Conservation (phyloP, 1,140 invertebrate species). For the Contarinia nasturtii region DNA sequence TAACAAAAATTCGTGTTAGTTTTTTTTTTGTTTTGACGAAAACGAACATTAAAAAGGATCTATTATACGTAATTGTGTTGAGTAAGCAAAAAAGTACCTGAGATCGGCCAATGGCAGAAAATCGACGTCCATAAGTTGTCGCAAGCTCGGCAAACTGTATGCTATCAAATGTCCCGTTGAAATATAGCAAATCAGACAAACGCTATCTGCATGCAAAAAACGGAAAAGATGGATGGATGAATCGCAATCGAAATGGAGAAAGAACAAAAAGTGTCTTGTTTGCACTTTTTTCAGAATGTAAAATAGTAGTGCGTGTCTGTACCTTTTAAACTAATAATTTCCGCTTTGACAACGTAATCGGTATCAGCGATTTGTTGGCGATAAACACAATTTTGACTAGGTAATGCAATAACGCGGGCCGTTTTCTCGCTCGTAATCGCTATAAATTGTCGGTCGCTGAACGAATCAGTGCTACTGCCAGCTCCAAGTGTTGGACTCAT, state of each 20-base stretch:
- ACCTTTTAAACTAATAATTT: constrained; percentile 87
- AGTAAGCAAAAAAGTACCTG: constrained; percentile 39
- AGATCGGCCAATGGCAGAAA: constrained; percentile 84
- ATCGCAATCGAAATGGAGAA: constrained; percentile 1
- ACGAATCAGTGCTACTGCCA: constrained; percentile 28
- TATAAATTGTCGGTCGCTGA: constrained; percentile 75
- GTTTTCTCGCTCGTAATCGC: constrained; percentile 89
- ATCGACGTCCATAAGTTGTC: constrained; percentile 77
- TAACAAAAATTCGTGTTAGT: too few relatives aligned
- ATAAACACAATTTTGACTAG: constrained; percentile 82
- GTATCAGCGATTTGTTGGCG: constrained; percentile 66
- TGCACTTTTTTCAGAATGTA: background rate
- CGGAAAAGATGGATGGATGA: background rate
- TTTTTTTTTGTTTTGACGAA: too few relatives aligned
- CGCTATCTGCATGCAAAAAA: constrained; percentile 53
- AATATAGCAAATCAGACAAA: constrained; percentile 82
- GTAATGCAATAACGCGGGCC: constrained; percentile 79
- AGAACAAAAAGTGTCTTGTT: background rate
- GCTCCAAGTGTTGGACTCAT: constrained; percentile 52
- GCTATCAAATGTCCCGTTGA: constrained; percentile 82
- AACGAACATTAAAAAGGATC: too few relatives aligned
- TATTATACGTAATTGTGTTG: too few relatives aligned
- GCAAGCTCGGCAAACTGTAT: constrained; percentile 84
- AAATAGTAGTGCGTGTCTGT: too few relatives aligned
- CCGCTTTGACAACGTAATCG: constrained; percentile 85